phyloP scores from a whole-genome alignment of 92 coral and sea anemone species.

The Porites evermanni region DNA sequence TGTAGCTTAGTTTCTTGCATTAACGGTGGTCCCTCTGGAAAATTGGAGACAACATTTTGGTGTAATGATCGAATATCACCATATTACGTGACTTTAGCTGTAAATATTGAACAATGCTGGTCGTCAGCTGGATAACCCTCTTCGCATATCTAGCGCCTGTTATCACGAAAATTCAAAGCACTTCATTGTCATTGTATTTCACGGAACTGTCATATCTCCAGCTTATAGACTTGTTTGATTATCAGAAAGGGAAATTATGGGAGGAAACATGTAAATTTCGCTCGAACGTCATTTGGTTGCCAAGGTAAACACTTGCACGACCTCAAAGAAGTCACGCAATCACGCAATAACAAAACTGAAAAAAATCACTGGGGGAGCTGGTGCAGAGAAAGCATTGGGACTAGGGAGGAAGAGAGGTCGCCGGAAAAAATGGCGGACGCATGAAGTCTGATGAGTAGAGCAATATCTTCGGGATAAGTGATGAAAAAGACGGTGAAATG shows the following conservation, averaged over 20 bases:
- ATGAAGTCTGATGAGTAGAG: not conserved
- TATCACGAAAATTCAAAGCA: no score
- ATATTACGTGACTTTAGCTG: constrained; percentile 4
- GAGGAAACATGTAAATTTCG: not conserved
- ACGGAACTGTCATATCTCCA: not conserved
- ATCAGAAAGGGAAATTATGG: not conserved
- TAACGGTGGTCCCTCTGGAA: no score
- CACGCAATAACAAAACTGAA: not conserved
- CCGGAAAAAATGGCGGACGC: constrained; percentile 20
- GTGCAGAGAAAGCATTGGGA: not conserved
- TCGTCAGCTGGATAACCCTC: no score
- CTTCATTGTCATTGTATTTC: no score
- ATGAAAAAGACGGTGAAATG: not conserved
- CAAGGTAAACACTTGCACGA: constrained; percentile 1
- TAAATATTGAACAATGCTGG: no score
- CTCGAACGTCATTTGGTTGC: not conserved
- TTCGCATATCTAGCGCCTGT: no score
- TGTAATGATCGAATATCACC: not conserved
- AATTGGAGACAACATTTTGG: no score
- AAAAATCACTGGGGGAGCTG: not conserved
- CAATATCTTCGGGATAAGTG: not conserved
- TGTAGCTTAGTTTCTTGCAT: not conserved
- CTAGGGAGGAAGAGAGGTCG: not conserved
- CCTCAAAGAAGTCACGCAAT: not conserved
- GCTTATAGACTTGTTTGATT: not conserved